Conservation (phyloP, 1,140 invertebrate genomes). For the Apis mellifera region DNA sequence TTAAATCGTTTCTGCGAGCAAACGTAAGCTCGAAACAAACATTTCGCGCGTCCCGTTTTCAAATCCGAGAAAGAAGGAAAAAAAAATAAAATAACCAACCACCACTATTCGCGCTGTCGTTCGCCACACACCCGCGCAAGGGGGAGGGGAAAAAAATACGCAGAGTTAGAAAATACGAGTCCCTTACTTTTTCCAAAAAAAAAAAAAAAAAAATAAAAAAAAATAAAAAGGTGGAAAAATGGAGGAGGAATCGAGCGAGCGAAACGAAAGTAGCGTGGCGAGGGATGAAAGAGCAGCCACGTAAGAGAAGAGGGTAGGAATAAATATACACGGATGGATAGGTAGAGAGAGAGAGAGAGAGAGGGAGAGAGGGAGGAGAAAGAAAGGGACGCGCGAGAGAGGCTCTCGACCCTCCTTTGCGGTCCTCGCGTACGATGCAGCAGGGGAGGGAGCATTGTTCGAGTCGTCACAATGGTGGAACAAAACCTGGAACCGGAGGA, state of each 20-base stretch:
- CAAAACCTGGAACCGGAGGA: conserved; percentile 73
- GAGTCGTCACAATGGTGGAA: conserved; percentile 77
- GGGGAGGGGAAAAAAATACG: background rate
- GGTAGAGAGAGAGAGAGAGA: too few relatives aligned
- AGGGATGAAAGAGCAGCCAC: too few relatives aligned
- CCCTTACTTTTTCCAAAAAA: too few relatives aligned
- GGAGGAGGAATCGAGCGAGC: background rate
- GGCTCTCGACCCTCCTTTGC: conserved; percentile 47
- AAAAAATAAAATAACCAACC: background rate
- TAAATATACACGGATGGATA: conserved; percentile 14
- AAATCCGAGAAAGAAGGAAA: background rate
- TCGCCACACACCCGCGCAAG: background rate
- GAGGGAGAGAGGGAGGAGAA: background rate
- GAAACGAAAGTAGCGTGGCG: background rate
- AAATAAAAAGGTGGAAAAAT: background rate
- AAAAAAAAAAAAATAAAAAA: background rate
- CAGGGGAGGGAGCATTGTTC: conserved; percentile 70
- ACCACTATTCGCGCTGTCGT: background rate
- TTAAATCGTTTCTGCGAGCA: conserved; percentile 9
- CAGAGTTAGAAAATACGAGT: background rate
- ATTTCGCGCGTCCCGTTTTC: background rate
- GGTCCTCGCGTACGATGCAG: conserved; percentile 52
- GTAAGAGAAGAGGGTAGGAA: background rate
- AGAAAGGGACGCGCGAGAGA: conserved; percentile 34
- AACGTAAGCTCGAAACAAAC: conserved; percentile 5